Conservation (phyloP, 2,888 invertebrate species). For the Drosophila neotestacea region DNA sequence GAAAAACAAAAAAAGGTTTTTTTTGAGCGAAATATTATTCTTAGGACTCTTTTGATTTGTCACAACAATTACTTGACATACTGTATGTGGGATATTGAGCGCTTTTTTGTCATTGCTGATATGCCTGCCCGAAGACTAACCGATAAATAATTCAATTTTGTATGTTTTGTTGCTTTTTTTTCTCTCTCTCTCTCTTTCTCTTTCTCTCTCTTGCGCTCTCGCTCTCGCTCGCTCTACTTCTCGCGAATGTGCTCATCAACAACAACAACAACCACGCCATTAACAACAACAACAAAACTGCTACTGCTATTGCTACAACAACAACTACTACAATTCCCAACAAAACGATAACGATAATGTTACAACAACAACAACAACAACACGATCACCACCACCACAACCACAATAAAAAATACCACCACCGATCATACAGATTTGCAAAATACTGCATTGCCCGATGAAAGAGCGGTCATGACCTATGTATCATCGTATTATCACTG, state of each 20-base stretch:
- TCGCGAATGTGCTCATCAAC: conserved; percentile 56
- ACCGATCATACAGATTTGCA: conserved; percentile 86
- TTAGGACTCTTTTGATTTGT: too few relatives aligned
- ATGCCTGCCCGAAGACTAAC: conserved; percentile 62
- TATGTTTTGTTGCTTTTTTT: conserved; percentile 72
- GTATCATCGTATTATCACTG: conserved; percentile 99
- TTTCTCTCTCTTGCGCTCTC: conserved; percentile 36
- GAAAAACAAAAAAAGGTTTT: too few relatives aligned
- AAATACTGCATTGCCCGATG: conserved; percentile 99
- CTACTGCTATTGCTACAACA: conserved; percentile 50
- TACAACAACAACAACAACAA: conserved; percentile 37
- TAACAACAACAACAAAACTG: conserved; percentile 57
- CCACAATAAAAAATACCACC: conserved; percentile 24
- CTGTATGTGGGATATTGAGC: conserved; percentile 25
- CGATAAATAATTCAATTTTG: conserved; percentile 62
- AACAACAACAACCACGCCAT: conserved; percentile 52
- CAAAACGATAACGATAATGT: conserved; percentile 39
- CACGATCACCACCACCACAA: conserved; percentile 39
- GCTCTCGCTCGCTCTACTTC: conserved; percentile 35
- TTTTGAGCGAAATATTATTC: too few relatives aligned
- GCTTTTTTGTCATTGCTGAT: conserved; percentile 22
- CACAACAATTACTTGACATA: too few relatives aligned
- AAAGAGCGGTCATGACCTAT: conserved; percentile 99
- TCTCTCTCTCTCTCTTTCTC: conserved; percentile 47
- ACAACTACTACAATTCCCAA: conserved; percentile 43